Evolutionary conservation across 2,888 invertebrate genomes (phyloP).

Genomic region (Drosophila hamatofila): DNA sequence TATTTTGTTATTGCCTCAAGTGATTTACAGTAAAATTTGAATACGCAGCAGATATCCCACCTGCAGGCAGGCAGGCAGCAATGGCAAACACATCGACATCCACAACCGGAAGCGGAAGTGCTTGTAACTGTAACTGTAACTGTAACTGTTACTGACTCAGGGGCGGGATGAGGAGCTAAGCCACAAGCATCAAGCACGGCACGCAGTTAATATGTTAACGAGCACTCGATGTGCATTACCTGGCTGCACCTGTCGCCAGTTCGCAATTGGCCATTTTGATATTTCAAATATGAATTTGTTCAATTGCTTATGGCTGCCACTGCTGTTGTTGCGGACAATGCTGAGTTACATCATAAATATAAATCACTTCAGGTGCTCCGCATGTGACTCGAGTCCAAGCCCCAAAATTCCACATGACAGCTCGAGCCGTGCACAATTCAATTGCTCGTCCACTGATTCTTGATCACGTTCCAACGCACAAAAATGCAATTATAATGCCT

Average conservation of each 20-base stretch:
- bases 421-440: not conserved
- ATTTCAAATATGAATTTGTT: slow-evolving; percentile 9
- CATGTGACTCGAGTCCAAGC: not conserved
- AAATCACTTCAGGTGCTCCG: slow-evolving; percentile 26
- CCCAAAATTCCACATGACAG: slow-evolving; percentile 6
- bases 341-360: slow-evolving; percentile 2
- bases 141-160: slow-evolving; percentile 16
- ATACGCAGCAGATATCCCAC: slow-evolving; percentile 19
- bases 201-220: slow-evolving; percentile 12
- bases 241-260: slow-evolving; percentile 28
- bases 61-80: slow-evolving; percentile 19
- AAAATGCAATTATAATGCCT: slow-evolving; percentile 60
- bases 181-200: not conserved
- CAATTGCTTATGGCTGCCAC: not conserved
- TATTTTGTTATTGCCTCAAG: slow-evolving; percentile 44
- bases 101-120: slow-evolving; percentile 51
- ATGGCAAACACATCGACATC: slow-evolving; percentile 19
- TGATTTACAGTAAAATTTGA: slow-evolving; percentile 51
- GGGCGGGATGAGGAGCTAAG: too few relatives aligned
- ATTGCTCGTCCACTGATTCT: slow-evolving; percentile 1
- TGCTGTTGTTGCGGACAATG: not conserved
- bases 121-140: slow-evolving; percentile 22
- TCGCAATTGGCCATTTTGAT: slow-evolving; percentile 1
- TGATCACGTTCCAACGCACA: slow-evolving; percentile 40
- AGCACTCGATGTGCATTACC: slow-evolving; percentile 20